Base-by-base conservation (phyloP, 2,888 invertebrate species). In the Allygus modestus region DNA sequence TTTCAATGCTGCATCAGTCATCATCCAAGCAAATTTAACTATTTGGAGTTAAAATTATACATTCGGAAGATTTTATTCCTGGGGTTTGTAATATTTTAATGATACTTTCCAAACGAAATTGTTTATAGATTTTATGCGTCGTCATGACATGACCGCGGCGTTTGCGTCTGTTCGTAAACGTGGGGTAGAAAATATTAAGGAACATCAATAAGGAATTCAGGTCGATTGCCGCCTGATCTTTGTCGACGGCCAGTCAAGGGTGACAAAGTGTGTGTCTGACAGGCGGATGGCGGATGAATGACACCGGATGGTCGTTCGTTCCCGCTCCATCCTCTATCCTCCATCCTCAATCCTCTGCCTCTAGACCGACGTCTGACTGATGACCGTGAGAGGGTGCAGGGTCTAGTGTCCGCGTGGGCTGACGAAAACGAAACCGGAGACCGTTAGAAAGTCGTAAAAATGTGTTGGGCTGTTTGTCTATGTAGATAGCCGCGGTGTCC, bases 391-490 rank as follows among this genome's bases (percentile, higher is more conserved):
- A 58, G 26, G 58, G 58, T 58, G 26, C n/a, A 26, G 37, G 65
- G 17, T 15, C 65, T 28, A 28, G 28, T 2, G 31, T 28, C 15
- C 12, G 65, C 65, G 65, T 65, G 31, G 65, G 65, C 65, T 23
- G 65, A 65, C 65, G 65, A 65, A 65, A 65, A 65, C 28, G 65
- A 65, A 65, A 65, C 15, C 65, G 15, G 65, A 17, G 65, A 65
- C 65, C 31, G 65, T 31, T 65, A 65, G 65, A 58, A 26, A 65
- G 65, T 65, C 28, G 28, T 26, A 28, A 65, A 65, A 26, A 65
- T 65, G 28, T 28, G 28, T 65, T 65, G 65, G 65, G 28, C 65
- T 65, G 58, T 58, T 58, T 28, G 65, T 65, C 28, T 28, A 65
- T 65, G 28, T 65, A 65, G 28, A 28, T 15, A 15, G 58, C 23